A percentile compares a stretch with the other conserved stretches of the same genome.
Conservation (phyloP, 2,113 vertebrate species). For the Periophthalmus modestus region DNA sequence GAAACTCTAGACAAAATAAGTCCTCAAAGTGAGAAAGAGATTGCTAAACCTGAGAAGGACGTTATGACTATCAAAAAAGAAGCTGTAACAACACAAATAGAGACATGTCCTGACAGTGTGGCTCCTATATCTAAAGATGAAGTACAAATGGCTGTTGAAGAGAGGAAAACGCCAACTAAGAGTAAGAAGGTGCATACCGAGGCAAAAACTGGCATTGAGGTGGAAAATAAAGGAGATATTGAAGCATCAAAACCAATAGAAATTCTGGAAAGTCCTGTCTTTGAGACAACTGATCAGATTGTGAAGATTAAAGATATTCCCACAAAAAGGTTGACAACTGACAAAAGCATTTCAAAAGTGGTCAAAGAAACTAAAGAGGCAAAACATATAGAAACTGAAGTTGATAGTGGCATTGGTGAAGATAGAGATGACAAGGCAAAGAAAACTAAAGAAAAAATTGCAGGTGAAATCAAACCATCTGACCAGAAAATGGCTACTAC, state of each 20-base stretch:
- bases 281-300: background rate
- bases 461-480: background rate
- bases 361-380: background rate
- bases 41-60: no score
- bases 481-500: background rate
- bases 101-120: no score
- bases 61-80: no score
- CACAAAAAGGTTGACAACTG: background rate
- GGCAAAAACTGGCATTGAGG: no score
- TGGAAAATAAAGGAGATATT: no score
- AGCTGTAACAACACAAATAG: no score
- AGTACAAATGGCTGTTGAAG: no score
- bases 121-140: no score
- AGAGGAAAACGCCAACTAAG: no score
- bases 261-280: background rate
- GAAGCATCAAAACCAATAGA: no score
- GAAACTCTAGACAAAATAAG: background rate
- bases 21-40: background rate
- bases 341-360: background rate
- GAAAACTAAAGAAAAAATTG: background rate
- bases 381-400: background rate
- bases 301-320: background rate
- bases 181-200: no score
- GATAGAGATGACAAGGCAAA: background rate
- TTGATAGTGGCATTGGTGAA: background rate